Evolutionary conservation across 2,888 invertebrate species (phyloP).

Genomic region (Rotaria macrura): DNA sequence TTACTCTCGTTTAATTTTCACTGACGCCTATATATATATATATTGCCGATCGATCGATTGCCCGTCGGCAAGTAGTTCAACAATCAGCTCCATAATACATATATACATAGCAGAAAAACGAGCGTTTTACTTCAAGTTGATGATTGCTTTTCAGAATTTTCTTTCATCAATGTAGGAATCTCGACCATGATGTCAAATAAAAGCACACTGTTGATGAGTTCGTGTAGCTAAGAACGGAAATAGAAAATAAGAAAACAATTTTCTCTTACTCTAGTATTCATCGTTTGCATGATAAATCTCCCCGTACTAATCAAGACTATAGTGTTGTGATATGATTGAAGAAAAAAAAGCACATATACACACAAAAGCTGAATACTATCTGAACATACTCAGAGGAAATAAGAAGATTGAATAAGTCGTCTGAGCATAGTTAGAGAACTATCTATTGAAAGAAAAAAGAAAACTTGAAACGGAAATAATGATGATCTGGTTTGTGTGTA

Average conservation of each 20-base stretch:
- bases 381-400: not conserved
- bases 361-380: not conserved
- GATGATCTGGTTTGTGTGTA: not conserved
- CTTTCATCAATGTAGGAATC: not conserved
- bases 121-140: not conserved
- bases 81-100: not conserved
- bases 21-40: not conserved
- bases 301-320: not conserved
- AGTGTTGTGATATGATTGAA: not conserved
- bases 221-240: not conserved
- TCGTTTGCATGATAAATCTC: not conserved
- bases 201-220: not conserved
- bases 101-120: not conserved
- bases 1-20: not conserved
- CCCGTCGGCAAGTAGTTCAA: not conserved
- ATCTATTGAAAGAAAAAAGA: not conserved
- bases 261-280: not conserved
- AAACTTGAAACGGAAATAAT: not conserved
- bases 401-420: not conserved
- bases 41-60: not conserved
- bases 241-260: not conserved
- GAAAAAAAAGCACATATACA: not conserved
- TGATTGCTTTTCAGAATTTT: not conserved
- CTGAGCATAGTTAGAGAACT: not conserved
- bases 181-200: not conserved